These are phyloP conservation scores for Nebria ingens DNA, from an alignment of 1,140 invertebrate species.

Conservation along the genomic window DNA sequence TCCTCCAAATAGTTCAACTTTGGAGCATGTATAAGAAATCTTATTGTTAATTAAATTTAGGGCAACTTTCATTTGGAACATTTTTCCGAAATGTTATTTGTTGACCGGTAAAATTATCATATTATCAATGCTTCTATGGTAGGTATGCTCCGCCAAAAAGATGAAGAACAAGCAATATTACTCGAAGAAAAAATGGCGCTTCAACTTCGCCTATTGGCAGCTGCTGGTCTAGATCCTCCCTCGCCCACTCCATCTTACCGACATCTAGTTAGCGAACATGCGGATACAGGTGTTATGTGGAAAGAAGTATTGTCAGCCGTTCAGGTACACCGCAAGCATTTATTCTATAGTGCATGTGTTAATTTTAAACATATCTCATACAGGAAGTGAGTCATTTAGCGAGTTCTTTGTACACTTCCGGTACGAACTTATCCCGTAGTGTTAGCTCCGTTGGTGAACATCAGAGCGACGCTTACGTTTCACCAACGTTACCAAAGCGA, in stretches of 20 bases:
- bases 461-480: constrained; percentile 70
- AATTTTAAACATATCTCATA: constrained; percentile 11
- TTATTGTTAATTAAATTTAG: no score
- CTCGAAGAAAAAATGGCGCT: constrained; percentile 82
- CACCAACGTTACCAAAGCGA: constrained; percentile 73
- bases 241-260: constrained; percentile 44
- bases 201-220: constrained; percentile 65
- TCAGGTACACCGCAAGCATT: constrained; percentile 46
- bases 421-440: constrained; percentile 72
- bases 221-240: constrained; percentile 41
- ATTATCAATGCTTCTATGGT: no score
- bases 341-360: background rate
- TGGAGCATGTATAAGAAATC: no score
- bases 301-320: constrained; percentile 58
- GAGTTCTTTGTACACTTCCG: constrained; percentile 56
- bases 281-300: constrained; percentile 54
- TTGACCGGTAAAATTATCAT: no score
- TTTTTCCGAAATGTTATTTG: no score
- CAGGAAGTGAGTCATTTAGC: constrained; percentile 61
- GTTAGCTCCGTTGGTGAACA: constrained; percentile 86
- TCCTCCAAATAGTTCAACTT: no score
- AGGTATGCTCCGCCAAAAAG: constrained; percentile 72
- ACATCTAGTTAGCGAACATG: constrained; percentile 45
- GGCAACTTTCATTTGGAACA: no score
- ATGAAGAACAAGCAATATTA: constrained; percentile 71